Percentiles rank a stretch among this genome's conserved stretches.
Evolutionary conservation across 2,888 invertebrate species (phyloP).

Genomic region (Drosophila neonasuta): DNA sequence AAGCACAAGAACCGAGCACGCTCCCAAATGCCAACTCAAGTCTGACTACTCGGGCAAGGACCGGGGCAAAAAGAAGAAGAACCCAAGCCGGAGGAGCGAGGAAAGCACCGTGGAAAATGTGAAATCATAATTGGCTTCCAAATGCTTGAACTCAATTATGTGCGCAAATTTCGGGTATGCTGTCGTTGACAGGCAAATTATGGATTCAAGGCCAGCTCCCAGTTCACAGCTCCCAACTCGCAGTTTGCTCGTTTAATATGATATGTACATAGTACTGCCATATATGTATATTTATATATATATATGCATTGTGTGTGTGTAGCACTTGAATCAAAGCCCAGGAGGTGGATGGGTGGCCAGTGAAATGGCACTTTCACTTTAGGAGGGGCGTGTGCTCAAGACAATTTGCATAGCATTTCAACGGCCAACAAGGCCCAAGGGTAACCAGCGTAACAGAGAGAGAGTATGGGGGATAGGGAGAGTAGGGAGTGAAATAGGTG

Average conservation of each 20-base stretch:
- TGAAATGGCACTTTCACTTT: slow-evolving; percentile 71
- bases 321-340: slow-evolving; percentile 14
- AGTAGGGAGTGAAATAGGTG: neutral
- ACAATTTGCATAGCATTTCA: slow-evolving; percentile 71
- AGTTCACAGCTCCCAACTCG: neutral
- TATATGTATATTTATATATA: neutral
- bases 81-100: too few species aligned
- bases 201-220: slow-evolving; percentile 70
- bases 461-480: too few species aligned
- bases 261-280: slow-evolving; percentile 12
- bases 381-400: slow-evolving; percentile 47
- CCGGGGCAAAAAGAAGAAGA: too few species aligned
- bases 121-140: slow-evolving; percentile 78
- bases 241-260: slow-evolving; percentile 5
- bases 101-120: slow-evolving; percentile 55
- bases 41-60: neutral
- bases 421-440: slow-evolving; percentile 6
- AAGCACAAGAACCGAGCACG: slow-evolving; percentile 21
- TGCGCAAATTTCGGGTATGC: slow-evolving; percentile 62
- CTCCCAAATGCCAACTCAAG: slow-evolving; percentile 9
- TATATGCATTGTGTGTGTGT: neutral
- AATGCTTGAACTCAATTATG: slow-evolving; percentile 78
- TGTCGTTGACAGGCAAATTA: slow-evolving; percentile 76
- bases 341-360: slow-evolving; percentile 28
- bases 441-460: too few species aligned